phyloP scores from a whole-genome alignment of 1,140 invertebrate genomes.

The Heliconius melpomene region DNA sequence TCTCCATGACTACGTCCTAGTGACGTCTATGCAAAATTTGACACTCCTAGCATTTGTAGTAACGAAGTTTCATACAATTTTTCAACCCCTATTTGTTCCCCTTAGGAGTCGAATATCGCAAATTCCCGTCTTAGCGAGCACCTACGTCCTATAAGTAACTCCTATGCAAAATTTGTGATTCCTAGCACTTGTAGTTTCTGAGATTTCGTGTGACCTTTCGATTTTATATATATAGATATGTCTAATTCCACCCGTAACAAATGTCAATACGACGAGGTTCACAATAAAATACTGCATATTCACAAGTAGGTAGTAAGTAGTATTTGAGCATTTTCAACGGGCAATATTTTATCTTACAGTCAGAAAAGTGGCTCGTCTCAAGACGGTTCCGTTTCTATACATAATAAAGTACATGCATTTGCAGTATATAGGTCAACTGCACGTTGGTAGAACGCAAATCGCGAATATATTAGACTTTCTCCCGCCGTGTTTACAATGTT shows the following conservation, averaged over 20 bases:
- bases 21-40: no score
- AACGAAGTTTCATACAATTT: no score
- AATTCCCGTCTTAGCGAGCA: no score
- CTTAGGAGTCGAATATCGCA: no score
- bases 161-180: no score
- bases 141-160: no score
- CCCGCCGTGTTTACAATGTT: conserved; percentile 36
- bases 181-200: no score
- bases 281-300: conserved; percentile 33
- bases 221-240: background rate
- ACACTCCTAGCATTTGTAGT: no score
- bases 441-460: conserved; percentile 42
- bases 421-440: conserved; percentile 48
- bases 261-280: background rate
- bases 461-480: conserved; percentile 44
- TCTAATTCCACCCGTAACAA: background rate
- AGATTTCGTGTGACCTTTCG: no score
- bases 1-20: no score
- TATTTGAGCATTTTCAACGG: conserved; percentile 47
- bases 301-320: conserved; percentile 3
- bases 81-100: no score
- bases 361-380: conserved; percentile 42
- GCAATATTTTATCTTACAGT: conserved; percentile 50
- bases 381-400: conserved; percentile 46
- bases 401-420: conserved; percentile 51